Evolutionary conservation across 2,797 vertebrate species (phyloP).

Genomic region (Enteromius paludinosus): DNA sequence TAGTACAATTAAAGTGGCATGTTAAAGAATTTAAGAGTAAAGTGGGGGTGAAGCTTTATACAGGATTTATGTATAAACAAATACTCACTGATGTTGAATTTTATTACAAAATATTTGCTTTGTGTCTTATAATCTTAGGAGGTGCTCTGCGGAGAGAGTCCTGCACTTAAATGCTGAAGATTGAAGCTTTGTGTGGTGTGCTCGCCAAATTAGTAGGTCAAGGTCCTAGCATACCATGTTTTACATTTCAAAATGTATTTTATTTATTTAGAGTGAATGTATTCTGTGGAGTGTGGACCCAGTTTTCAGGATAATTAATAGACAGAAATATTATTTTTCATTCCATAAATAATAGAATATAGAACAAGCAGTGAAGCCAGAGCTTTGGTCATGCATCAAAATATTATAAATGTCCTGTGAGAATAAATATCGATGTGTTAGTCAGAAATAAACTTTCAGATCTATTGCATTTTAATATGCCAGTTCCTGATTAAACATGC

Average conservation of each 20-base stretch:
- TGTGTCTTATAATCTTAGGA: background rate
- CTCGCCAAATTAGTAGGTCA: slow-evolving; percentile 22
- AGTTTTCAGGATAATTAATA: background rate
- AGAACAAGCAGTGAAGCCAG: slow-evolving; percentile 1
- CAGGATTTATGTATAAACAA: background rate
- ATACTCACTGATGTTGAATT: background rate
- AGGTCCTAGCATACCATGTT: slow-evolving; percentile 20
- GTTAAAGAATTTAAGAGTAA: too few species aligned
- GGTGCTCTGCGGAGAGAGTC: background rate
- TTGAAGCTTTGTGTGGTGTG: slow-evolving; percentile 48
- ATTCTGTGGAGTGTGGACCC: slow-evolving; percentile 1
- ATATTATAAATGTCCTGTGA: background rate
- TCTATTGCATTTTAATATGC: background rate
- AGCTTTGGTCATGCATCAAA: background rate
- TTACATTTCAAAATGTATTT: slow-evolving; percentile 50
- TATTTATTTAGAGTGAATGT: background rate
- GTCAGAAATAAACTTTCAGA: background rate
- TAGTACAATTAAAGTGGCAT: too few species aligned
- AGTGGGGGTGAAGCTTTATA: background rate
- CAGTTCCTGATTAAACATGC: background rate
- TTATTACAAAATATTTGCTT: background rate
- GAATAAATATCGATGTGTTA: slow-evolving; percentile 2
- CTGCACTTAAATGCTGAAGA: slow-evolving; percentile 46
- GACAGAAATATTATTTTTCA: slow-evolving; percentile 4
- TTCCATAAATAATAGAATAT: slow-evolving; percentile 5